Evolutionary conservation across 2,797 vertebrate genomes (phyloP), one percentile per base, ranked within the genome.

Genomic region (Leuciscus waleckii): DNA sequence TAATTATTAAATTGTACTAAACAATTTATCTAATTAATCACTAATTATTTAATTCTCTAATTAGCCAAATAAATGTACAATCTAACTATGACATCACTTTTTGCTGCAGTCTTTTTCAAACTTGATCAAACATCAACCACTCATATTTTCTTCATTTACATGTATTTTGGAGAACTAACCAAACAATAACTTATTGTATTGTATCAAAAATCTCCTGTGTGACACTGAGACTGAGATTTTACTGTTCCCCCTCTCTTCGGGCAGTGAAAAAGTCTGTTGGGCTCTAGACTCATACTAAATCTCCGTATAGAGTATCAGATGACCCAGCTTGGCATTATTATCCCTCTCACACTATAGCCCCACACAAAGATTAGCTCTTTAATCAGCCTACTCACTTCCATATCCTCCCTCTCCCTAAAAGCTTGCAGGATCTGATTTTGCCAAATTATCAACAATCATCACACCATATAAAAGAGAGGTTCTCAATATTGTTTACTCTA

Each of bases 291-390:
- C 49, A 32, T 79, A 21, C 49, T 71, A 85, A 80, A 86, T 86
- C 79, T 83, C 23, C 35, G 37, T 81, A 86, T 16, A 87, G 85
- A 77, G 85, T 85, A 88, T 87, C 70, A 86, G 69, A 63, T 71
- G 83, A 65, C 69, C 87, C 58, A 56, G 77, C 83, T 82, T 67
- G 83, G 61, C 65, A 79, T 87, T 83, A 84, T 84, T 83, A 84
- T 84, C 83, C 67, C 6, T 67, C 41, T 69, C 70, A 74, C 80
- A 81, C 67, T 43, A 63, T 19, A 86, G 78, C 70, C 81, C 87
- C 68, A 85, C 82, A 85, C 41, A 16, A 69, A 90, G 85, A 87
- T 88, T 87, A 88, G 73, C 81, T 73, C 75, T 85, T 88, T 88
- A 85, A 89, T 87, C 83, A 87, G 85, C 82, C 88, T 86, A 73